Evolutionary conservation across 2,113 vertebrate species (phyloP).

Genomic region (Peromyscus californicus): DNA sequence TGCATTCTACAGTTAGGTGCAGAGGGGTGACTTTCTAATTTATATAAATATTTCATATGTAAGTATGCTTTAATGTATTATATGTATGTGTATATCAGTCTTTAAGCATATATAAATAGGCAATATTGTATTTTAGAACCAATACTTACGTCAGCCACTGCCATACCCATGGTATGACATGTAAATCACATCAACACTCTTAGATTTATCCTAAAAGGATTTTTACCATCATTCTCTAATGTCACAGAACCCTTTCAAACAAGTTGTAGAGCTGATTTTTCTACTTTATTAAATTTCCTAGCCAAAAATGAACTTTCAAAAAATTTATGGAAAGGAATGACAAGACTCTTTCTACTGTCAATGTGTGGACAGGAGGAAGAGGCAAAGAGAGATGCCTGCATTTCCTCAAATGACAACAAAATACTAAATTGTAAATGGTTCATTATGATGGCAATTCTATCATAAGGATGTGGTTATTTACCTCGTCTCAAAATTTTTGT

Average conservation of each 20-base stretch:
- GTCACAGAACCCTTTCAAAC: background rate
- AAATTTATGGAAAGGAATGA: background rate
- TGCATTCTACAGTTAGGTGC: background rate
- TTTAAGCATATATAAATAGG: background rate
- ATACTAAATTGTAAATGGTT: background rate
- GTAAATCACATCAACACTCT: background rate
- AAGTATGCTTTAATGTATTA: background rate
- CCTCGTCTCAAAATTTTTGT: background rate
- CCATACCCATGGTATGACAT: background rate
- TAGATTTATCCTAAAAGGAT: background rate
- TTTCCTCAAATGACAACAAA: background rate
- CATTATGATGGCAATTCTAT: background rate
- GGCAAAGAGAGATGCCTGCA: background rate
- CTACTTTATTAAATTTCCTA: background rate
- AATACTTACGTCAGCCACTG: background rate
- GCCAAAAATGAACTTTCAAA: background rate
- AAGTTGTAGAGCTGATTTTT: background rate
- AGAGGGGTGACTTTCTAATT: background rate
- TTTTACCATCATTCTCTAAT: background rate
- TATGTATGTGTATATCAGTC: background rate
- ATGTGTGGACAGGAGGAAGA: background rate
- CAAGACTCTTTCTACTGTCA: background rate
- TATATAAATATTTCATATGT: background rate
- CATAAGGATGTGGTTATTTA: background rate
- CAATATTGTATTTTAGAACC: background rate